A percentile compares a stretch with the other conserved stretches of the same genome.
phyloP scores from a whole-genome alignment of 2,888 invertebrate species.

The Troides oblongomaculatus region DNA sequence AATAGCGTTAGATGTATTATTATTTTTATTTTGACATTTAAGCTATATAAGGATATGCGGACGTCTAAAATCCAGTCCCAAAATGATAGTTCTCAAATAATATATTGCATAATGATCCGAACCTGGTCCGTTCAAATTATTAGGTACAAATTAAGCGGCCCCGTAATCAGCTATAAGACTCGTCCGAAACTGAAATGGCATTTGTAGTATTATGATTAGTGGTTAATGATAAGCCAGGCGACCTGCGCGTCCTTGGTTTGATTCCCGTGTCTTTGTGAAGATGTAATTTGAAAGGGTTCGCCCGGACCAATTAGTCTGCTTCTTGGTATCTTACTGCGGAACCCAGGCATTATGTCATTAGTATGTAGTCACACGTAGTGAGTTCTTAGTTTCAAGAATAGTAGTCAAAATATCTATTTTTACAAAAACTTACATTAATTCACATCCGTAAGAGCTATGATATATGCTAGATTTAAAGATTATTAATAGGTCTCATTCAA shows the following conservation, averaged over 20 bases:
- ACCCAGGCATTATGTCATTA: slow-evolving; percentile 74
- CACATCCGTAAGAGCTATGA: neutral
- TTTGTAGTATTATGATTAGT: slow-evolving; percentile 73
- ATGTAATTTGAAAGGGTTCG: slow-evolving; percentile 75
- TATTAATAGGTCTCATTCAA: neutral
- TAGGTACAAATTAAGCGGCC: slow-evolving; percentile 53
- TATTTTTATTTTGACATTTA: slow-evolving; percentile 19
- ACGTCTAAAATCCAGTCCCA: slow-evolving; percentile 13
- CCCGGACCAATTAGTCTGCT: slow-evolving; percentile 72
- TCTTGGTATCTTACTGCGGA: slow-evolving; percentile 69
- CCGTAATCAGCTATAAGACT: slow-evolving; percentile 65
- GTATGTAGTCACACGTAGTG: slow-evolving; percentile 43
- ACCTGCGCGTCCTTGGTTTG: slow-evolving; percentile 75
- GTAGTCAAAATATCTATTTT: slow-evolving; percentile 8
- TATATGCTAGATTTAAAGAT: neutral
- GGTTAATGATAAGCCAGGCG: slow-evolving; percentile 74
- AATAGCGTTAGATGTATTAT: neutral
- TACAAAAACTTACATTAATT: neutral
- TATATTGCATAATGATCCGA: slow-evolving; percentile 52
- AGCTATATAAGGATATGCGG: slow-evolving; percentile 8
- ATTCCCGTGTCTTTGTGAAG: slow-evolving; percentile 74
- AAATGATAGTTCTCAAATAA: slow-evolving; percentile 21
- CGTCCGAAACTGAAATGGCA: slow-evolving; percentile 72
- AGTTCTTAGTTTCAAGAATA: slow-evolving; percentile 33
- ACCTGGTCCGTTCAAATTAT: slow-evolving; percentile 61